Percentiles rank a stretch among this genome's conserved stretches.
These are phyloP conservation scores for Brienomyrus longianalis DNA, from an alignment of 2,113 vertebrate species.

Conservation along the genomic window DNA sequence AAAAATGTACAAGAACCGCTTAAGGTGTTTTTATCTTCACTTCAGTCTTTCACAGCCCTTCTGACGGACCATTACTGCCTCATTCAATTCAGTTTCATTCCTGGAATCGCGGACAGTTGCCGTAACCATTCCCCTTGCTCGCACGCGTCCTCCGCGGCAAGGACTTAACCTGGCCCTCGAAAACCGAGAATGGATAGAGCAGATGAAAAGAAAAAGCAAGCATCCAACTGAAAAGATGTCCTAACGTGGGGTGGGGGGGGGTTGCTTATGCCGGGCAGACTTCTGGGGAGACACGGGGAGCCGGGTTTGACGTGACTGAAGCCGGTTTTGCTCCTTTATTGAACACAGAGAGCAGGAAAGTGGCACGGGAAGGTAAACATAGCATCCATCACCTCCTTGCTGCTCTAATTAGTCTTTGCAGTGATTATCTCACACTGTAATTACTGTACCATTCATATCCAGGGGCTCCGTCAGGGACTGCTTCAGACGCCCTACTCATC, in stretches of 20 bases:
- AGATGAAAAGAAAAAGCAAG: neutral
- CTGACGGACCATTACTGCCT: neutral
- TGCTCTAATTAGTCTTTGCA: conserved; percentile 5
- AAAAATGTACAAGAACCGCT: neutral
- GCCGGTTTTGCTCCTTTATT: neutral
- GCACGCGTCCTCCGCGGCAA: neutral
- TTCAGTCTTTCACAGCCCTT: neutral
- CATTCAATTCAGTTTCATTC: neutral
- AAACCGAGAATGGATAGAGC: neutral
- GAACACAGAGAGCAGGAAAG: neutral
- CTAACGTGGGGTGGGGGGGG: neutral
- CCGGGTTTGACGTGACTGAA: neutral
- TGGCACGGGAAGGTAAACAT: neutral
- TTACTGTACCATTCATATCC: conserved; percentile 16
- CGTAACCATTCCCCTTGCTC: neutral
- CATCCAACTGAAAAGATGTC: neutral
- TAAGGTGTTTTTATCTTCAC: neutral
- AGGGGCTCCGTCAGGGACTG: neutral
- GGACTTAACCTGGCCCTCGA: neutral
- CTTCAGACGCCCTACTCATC: neutral
- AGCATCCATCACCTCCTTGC: neutral
- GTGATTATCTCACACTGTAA: neutral
- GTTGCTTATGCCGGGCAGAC: neutral
- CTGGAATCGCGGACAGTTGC: neutral
- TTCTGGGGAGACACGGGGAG: neutral